Conservation (phyloP, 2,888 invertebrate genomes). For the Conomelus anceps region DNA sequence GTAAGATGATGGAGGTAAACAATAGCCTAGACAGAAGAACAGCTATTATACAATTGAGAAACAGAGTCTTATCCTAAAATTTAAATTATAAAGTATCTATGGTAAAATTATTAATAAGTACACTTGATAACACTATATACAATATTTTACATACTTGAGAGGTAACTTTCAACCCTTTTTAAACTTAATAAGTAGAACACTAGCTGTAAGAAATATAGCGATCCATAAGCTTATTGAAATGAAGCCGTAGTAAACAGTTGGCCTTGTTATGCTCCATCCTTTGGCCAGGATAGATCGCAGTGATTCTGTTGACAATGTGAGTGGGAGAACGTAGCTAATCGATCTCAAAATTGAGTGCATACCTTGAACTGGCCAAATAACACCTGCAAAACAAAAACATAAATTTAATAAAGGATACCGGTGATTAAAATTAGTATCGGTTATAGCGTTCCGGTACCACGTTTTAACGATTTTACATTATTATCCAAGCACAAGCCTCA, state of each 20-base stretch:
- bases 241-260: conserved; percentile 75
- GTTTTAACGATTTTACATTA: no score
- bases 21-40: background rate
- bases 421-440: no score
- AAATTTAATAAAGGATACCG: background rate
- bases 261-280: conserved; percentile 68
- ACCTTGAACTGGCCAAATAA: conserved; percentile 92
- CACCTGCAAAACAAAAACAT: conserved; percentile 51
- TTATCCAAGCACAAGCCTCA: no score
- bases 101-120: background rate
- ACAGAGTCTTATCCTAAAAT: background rate
- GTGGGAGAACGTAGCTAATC: conserved; percentile 67
- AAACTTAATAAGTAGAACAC: conserved; percentile 71
- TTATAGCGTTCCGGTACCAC: no score
- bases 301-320: conserved; percentile 83
- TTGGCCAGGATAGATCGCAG: conserved; percentile 75
- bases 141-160: background rate
- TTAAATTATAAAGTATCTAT: background rate
- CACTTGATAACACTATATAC: background rate
- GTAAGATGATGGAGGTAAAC: background rate
- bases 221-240: conserved; percentile 75
- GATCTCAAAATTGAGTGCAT: conserved; percentile 71
- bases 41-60: background rate
- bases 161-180: conserved; percentile 66
- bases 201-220: conserved; percentile 61